Percentiles rank a stretch among this genome's conserved stretches.
Evolutionary conservation across 2,888 invertebrate species (phyloP).

Genomic region (Pachliopta kotzebuea): DNA sequence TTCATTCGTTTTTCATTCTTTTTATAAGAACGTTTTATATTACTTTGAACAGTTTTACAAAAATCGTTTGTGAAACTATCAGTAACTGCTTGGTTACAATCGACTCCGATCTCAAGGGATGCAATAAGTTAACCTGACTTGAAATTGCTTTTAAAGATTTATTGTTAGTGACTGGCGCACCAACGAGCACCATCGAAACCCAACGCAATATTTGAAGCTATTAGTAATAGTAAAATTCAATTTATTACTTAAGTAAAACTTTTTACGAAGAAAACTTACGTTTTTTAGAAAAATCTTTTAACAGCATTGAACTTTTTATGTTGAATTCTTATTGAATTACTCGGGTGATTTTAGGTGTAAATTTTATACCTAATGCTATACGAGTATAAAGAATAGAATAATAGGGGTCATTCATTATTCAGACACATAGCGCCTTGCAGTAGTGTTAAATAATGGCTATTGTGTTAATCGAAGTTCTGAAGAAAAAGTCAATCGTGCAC

Average conservation of each 20-base stretch:
- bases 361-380: too few relatives aligned
- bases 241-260: too few relatives aligned
- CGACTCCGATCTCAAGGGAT: slow-evolving; percentile 45
- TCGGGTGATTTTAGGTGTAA: too few relatives aligned
- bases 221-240: neutral
- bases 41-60: neutral
- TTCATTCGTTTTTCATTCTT: neutral
- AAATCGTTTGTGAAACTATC: slow-evolving; percentile 37
- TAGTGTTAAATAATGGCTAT: neutral
- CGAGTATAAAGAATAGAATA: too few relatives aligned
- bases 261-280: too few relatives aligned
- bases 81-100: slow-evolving; percentile 64
- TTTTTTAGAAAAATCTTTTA: too few relatives aligned
- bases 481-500: neutral
- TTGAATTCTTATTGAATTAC: too few relatives aligned
- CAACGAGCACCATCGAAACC: neutral
- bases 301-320: too few relatives aligned
- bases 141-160: slow-evolving; percentile 55
- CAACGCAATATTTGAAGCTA: neutral
- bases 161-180: slow-evolving; percentile 36
- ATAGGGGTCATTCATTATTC: too few relatives aligned
- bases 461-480: neutral
- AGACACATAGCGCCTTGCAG: too few relatives aligned
- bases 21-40: neutral
- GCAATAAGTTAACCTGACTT: slow-evolving; percentile 42